Evolutionary conservation across 2,797 vertebrate genomes (phyloP).

Genomic region (Emydoidea blandingii): DNA sequence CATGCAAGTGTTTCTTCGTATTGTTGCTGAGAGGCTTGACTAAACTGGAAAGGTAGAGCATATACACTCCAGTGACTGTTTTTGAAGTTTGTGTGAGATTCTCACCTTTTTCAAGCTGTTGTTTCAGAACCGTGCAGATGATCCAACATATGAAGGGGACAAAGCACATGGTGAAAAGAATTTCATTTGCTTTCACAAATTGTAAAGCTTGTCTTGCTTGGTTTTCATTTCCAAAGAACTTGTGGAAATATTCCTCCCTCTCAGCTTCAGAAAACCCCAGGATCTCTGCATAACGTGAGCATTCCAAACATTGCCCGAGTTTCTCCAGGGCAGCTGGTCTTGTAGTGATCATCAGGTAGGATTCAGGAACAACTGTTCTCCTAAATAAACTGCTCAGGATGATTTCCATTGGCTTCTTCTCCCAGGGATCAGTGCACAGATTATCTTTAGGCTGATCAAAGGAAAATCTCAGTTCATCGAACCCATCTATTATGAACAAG

Average conservation of each 20-base stretch:
- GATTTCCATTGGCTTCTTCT: neutral
- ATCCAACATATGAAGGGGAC: too few relatives aligned
- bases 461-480: slow-evolving; percentile 49
- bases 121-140: neutral
- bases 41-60: neutral
- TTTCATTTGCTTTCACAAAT: too few relatives aligned
- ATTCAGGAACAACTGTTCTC: neutral
- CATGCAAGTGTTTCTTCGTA: neutral
- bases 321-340: too few relatives aligned
- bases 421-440: neutral
- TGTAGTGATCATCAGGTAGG: too few relatives aligned
- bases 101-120: neutral
- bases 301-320: too few relatives aligned
- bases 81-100: neutral
- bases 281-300: too few relatives aligned
- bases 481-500: neutral
- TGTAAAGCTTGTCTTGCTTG: neutral
- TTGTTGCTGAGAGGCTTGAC: neutral
- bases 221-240: neutral
- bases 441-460: neutral
- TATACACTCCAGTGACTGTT: neutral
- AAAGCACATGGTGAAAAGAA: too few relatives aligned
- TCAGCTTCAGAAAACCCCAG: slow-evolving; percentile 41
- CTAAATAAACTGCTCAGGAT: neutral
- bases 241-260: slow-evolving; percentile 9